Percentiles rank a stretch among this genome's conserved stretches.
These are phyloP conservation scores for Champsocephalus gunnari DNA, from an alignment of 2,797 vertebrate species.

Conservation along the genomic window DNA sequence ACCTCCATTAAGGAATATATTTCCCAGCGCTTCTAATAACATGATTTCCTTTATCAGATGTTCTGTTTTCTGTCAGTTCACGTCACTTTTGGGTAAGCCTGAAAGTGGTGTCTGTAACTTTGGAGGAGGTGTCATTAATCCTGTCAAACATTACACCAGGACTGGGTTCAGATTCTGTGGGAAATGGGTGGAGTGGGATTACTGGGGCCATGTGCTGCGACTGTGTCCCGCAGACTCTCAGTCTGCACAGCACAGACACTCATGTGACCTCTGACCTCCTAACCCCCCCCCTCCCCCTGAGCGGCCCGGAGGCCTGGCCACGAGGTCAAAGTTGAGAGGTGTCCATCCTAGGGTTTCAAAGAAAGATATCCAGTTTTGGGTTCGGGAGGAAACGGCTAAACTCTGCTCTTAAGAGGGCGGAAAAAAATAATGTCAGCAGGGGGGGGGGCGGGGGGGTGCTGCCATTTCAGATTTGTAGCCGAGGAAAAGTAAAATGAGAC, in stretches of 20 bases:
- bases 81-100: slow-evolving; percentile 24
- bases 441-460: slow-evolving; percentile 3
- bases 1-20: slow-evolving; percentile 24
- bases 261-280: slow-evolving; percentile 72
- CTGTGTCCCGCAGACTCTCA: slow-evolving; percentile 79
- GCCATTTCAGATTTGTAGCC: slow-evolving; percentile 59
- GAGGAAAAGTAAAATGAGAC: slow-evolving; percentile 46
- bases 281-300: slow-evolving; percentile 49
- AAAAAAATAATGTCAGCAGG: background rate
- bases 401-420: slow-evolving; percentile 34
- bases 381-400: slow-evolving; percentile 65
- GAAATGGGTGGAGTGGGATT: slow-evolving; percentile 77
- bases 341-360: slow-evolving; percentile 76
- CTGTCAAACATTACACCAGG: slow-evolving; percentile 56
- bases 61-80: slow-evolving; percentile 21
- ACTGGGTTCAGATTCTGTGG: slow-evolving; percentile 70
- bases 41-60: slow-evolving; percentile 22
- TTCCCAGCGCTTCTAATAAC: slow-evolving; percentile 27
- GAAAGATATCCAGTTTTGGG: slow-evolving; percentile 76
- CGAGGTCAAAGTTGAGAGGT: slow-evolving; percentile 79
- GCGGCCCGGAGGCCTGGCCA: slow-evolving; percentile 70
- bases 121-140: slow-evolving; percentile 63
- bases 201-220: slow-evolving; percentile 72
- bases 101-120: slow-evolving; percentile 57
- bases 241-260: slow-evolving; percentile 81